Percentiles rank a stretch among this genome's conserved stretches.
Conservation (phyloP, 2,113 vertebrate species). For the Dascyllus trimaculatus region DNA sequence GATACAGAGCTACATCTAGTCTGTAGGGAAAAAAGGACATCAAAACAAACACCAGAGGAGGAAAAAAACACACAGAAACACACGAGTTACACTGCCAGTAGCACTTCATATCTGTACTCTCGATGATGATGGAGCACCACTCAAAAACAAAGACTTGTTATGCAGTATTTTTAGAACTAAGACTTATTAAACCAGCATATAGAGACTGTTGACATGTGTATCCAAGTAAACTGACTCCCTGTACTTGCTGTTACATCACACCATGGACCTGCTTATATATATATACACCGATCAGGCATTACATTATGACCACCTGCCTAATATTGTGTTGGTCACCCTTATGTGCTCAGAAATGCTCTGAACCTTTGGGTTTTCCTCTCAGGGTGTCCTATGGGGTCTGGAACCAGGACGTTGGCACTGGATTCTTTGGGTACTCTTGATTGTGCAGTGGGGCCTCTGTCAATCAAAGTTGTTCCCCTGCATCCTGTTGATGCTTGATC, state of each 20-base stretch:
- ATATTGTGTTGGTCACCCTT: no score
- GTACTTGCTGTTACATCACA: constrained; percentile 3
- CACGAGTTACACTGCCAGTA: constrained; percentile 23
- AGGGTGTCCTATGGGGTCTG: no score
- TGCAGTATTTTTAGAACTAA: constrained; percentile 37
- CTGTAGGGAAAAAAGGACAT: not conserved
- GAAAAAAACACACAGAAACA: not conserved
- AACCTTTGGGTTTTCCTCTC: no score
- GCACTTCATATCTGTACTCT: not conserved
- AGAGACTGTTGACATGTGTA: not conserved
- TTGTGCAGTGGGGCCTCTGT: no score
- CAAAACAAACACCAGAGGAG: not conserved
- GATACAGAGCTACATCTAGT: not conserved
- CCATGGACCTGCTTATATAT: not conserved
- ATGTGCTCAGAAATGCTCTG: no score
- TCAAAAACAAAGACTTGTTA: not conserved
- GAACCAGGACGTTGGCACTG: no score
- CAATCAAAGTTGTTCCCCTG: no score
- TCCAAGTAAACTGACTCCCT: not conserved
- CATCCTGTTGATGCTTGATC: no score
- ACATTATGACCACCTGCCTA: no score
- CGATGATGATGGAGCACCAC: not conserved
- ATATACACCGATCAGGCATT: no score
- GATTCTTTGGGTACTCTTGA: no score
- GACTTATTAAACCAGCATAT: constrained; percentile 42